These are phyloP conservation scores for Eidolon dupreanum DNA, from an alignment of 2,797 vertebrate genomes.

Conservation along the genomic window DNA sequence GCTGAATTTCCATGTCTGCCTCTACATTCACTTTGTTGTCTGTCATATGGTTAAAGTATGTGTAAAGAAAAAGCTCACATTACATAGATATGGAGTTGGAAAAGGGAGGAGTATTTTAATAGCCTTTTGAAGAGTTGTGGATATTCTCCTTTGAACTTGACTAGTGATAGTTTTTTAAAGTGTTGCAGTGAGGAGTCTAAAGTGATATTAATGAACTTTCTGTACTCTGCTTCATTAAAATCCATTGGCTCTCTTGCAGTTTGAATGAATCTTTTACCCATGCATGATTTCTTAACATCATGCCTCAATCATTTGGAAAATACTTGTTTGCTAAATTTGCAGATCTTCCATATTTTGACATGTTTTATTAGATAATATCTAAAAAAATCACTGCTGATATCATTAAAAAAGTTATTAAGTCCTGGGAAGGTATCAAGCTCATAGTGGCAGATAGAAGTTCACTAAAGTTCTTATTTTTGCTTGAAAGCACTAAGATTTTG, in stretches of 20 bases:
- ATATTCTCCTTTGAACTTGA: slow-evolving; percentile 6
- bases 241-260: neutral
- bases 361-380: neutral
- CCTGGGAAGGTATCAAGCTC: neutral
- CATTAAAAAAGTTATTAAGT: slow-evolving; percentile 12
- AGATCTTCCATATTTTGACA: neutral
- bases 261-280: neutral
- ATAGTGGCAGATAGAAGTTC: neutral
- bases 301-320: neutral
- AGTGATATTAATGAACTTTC: neutral
- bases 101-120: slow-evolving; percentile 13
- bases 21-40: slow-evolving; percentile 23
- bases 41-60: slow-evolving; percentile 30
- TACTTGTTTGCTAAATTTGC: slow-evolving; percentile 12
- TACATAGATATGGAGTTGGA: neutral
- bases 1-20: neutral
- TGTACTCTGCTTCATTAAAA: neutral
- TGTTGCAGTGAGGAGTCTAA: slow-evolving; percentile 3
- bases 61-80: slow-evolving; percentile 14
- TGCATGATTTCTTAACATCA: neutral
- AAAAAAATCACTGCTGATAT: neutral
- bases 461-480: slow-evolving; percentile 7
- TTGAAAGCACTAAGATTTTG: neutral
- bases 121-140: neutral
- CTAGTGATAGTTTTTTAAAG: slow-evolving; percentile 1